Base-by-base conservation (phyloP, 2,888 invertebrate species). In the Nomada hirtipes region DNA sequence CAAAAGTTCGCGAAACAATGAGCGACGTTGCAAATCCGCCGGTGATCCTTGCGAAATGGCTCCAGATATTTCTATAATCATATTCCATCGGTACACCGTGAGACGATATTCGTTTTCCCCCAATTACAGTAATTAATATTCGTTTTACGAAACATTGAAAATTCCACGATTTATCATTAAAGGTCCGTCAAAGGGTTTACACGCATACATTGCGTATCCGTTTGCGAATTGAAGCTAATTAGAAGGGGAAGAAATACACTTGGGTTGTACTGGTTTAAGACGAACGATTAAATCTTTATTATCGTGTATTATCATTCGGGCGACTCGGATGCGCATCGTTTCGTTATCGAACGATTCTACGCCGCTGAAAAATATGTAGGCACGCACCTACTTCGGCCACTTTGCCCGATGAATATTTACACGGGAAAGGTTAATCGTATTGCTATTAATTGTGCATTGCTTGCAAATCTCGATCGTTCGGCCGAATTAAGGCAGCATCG, bases 381-480 rank as follows among this genome's bases (percentile, higher is more conserved):
- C 57, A 67, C 53, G 68, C 65, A 47, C 13, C 61, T 60, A 74
- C 64, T 79, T 47, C 42, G 63, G 44, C 50, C 57, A 20, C 47
- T 53, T 42, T 89, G 79, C 76, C 70, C 88, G 79, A 91, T 92
- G 92, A 92, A 92, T 92, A 92, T 92, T 92, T 83, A 91, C 83
- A 75, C 55, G 79, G 50, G 76, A 88, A 89, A 91, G 91, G 91
- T 92, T 91, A 91, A 91, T 91, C 88, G 86, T 89, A 89, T 89
- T 90, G 82, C 84, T 75, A 84, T 89, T 91, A 90, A 91, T 90
- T 89, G 88, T 86, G 90, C 85, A 86, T 89, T 71, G 82, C 75
- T 81, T 84, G 88, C 84, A 77, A 86, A 84, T 88, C 70, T 75
- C 55, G 60, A 47, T 65, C 67, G 68, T 20, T 18, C 57, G 73